These are phyloP conservation scores for Melanargia galathea DNA, from an alignment of 2,888 invertebrate genomes.

Conservation along the genomic window DNA sequence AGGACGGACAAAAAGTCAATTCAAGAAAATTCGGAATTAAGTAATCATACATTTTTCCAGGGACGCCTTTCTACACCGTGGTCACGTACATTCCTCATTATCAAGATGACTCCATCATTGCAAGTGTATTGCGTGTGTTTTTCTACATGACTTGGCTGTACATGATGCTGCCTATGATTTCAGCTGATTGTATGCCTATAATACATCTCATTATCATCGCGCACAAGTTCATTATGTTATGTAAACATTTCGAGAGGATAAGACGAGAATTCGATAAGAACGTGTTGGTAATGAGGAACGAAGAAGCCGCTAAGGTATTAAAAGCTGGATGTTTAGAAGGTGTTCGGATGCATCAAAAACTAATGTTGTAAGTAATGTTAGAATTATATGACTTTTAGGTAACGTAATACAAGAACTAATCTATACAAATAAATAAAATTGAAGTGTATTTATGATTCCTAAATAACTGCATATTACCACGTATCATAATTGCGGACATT, in stretches of 20 bases:
- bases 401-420: too few relatives aligned
- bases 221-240: conserved; percentile 66
- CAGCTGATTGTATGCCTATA: conserved; percentile 71
- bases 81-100: conserved; percentile 69
- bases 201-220: conserved; percentile 63
- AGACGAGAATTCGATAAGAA: conserved; percentile 55
- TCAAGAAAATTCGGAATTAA: background rate
- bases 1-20: background rate
- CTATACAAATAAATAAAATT: too few relatives aligned
- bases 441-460: too few relatives aligned
- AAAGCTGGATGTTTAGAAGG: conserved; percentile 61
- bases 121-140: conserved; percentile 59
- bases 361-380: conserved; percentile 58
- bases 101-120: conserved; percentile 55
- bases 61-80: conserved; percentile 69
- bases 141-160: conserved; percentile 71
- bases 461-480: too few relatives aligned
- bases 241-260: conserved; percentile 60
- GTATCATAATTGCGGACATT: too few relatives aligned
- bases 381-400: too few relatives aligned
- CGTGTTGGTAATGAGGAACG: conserved; percentile 47
- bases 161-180: conserved; percentile 77
- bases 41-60: conserved; percentile 44
- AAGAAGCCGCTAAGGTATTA: conserved; percentile 53
- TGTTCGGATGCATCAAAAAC: conserved; percentile 66